These are phyloP conservation scores for Tapera naevia DNA, from an alignment of 2,797 vertebrate species.

Conservation along the genomic window DNA sequence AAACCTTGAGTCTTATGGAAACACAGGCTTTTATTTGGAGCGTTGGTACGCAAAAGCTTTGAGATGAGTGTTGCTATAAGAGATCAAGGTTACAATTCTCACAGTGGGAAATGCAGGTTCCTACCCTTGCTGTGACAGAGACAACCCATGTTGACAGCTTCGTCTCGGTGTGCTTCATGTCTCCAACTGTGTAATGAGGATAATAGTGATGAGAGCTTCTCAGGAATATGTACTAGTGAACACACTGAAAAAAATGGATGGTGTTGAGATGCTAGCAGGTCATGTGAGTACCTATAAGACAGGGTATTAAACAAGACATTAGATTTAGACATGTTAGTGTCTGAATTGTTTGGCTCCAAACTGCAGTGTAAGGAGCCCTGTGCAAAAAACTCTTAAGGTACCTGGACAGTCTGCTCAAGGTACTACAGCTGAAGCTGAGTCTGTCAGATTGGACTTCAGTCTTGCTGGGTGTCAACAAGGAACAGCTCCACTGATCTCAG, in stretches of 20 bases:
- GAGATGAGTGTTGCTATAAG: not conserved
- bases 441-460: not conserved
- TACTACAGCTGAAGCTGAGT: not conserved
- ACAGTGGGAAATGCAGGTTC: not conserved
- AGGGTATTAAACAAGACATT: not conserved
- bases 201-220: not conserved
- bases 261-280: not conserved
- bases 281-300: not conserved
- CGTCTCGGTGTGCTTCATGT: not conserved
- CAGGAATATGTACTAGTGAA: not conserved
- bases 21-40: not conserved
- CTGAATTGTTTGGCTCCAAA: not conserved
- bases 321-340: rapidly evolving
- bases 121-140: not conserved
- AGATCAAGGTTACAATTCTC: not conserved
- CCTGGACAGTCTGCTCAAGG: not conserved
- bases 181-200: not conserved
- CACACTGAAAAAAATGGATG: not conserved
- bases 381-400: not conserved
- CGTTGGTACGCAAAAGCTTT: not conserved
- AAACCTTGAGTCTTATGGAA: not conserved
- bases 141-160: not conserved
- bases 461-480: not conserved
- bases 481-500: not conserved
- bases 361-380: not conserved